phyloP scores from a whole-genome alignment of 1,140 invertebrate genomes.

The Cydia pomonella region DNA sequence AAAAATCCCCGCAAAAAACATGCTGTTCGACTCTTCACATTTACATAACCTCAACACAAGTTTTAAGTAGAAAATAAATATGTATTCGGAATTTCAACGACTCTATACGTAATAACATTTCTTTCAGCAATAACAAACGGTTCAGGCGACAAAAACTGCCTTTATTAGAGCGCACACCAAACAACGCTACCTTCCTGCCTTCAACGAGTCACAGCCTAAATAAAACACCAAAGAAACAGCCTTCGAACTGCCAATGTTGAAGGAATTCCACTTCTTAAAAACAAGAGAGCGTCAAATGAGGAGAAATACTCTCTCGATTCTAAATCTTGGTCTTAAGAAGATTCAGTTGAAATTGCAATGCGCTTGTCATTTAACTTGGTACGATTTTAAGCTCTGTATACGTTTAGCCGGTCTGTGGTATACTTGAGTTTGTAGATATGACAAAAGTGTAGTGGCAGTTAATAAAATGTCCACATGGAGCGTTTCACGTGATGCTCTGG shows the following conservation, averaged over 20 bases:
- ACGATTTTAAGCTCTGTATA: not conserved
- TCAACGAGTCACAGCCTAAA: not conserved
- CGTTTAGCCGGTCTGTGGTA: not conserved
- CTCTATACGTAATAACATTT: slow-evolving; percentile 15
- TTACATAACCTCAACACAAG: too few relatives aligned
- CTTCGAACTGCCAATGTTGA: not conserved
- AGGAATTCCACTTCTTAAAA: not conserved
- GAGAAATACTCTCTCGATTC: not conserved
- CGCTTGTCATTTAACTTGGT: not conserved
- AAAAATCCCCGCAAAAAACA: too few relatives aligned
- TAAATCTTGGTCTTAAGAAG: not conserved
- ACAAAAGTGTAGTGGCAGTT: slow-evolving; percentile 18
- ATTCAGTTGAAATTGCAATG: not conserved
- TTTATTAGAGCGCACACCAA: slow-evolving; percentile 12
- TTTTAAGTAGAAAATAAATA: slow-evolving; percentile 1
- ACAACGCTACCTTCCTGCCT: not conserved
- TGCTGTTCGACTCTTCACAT: too few relatives aligned
- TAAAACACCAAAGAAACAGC: not conserved
- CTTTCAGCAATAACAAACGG: slow-evolving; percentile 15
- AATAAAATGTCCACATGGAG: slow-evolving; percentile 28
- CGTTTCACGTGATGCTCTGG: slow-evolving; percentile 5
- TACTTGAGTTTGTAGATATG: not conserved
- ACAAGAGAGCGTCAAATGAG: not conserved
- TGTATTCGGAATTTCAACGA: not conserved
- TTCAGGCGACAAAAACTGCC: slow-evolving; percentile 23